Conservation (phyloP, 2,113 vertebrate species). For the Eptatretus burgeri region DNA sequence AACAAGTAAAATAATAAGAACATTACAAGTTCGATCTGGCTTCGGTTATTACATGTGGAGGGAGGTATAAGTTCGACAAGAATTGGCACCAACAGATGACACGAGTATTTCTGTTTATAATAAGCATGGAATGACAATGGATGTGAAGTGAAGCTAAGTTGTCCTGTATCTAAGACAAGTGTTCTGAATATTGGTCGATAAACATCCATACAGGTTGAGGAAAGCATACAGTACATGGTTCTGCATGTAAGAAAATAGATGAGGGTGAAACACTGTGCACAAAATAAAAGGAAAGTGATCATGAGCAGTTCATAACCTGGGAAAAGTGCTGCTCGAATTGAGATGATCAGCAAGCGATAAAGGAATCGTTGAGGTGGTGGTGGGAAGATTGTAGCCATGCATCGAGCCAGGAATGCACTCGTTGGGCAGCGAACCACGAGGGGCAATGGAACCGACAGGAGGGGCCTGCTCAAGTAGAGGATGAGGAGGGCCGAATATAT, state of each 20-base stretch:
- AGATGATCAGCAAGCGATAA: background rate
- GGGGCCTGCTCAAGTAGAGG: constrained; percentile 1
- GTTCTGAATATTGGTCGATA: background rate
- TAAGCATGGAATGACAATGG: no score
- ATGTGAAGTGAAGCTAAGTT: no score
- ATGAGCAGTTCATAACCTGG: constrained; percentile 4
- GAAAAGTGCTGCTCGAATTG: constrained; percentile 1
- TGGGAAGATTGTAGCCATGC: constrained; percentile 1
- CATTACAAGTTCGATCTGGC: no score
- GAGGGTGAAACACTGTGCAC: background rate
- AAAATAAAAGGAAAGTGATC: background rate
- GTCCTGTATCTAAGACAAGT: no score
- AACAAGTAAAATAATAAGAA: no score
- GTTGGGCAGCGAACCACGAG: background rate
- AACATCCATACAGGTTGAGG: background rate
- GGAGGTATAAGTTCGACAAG: no score
- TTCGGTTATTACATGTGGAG: no score
- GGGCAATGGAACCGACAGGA: background rate
- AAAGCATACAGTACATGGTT: background rate
- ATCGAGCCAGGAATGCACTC: background rate
- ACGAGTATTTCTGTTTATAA: no score
- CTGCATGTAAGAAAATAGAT: background rate
- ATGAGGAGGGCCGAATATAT: constrained; percentile 1
- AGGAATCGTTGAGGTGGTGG: background rate
- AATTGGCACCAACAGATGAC: no score